Percentiles rank a stretch among this genome's conserved stretches.
Conservation (phyloP, 1,140 invertebrate species). For the Leptinotarsa lineolata region DNA sequence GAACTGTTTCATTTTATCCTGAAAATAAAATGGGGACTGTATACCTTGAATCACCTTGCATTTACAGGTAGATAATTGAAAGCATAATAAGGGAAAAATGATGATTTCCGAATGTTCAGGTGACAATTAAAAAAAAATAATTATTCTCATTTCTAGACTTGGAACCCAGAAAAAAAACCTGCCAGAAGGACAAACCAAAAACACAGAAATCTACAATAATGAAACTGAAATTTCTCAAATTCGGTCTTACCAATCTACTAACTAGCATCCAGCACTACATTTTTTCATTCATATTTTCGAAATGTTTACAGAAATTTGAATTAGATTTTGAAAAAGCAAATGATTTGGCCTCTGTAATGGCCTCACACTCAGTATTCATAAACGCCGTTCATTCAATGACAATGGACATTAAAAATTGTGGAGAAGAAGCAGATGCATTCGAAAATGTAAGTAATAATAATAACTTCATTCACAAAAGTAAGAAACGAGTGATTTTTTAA, state of each 20-base stretch:
- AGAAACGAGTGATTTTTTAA: too few relatives aligned
- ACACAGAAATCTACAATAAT: conserved; percentile 42
- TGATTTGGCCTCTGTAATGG: conserved; percentile 47
- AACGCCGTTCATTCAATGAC: conserved; percentile 34
- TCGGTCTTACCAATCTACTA: conserved; percentile 66
- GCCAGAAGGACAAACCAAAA: conserved; percentile 23
- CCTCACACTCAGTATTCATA: conserved; percentile 47
- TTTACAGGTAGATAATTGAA: conserved; percentile 57
- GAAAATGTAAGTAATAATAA: conserved; percentile 42
- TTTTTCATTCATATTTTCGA: conserved; percentile 63
- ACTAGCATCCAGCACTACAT: conserved; percentile 68
- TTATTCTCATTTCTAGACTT: conserved; percentile 33
- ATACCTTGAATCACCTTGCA: conserved; percentile 63
- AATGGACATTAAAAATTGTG: conserved; percentile 27
- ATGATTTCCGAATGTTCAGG: not conserved
- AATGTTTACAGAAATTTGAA: conserved; percentile 44
- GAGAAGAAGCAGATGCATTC: conserved; percentile 29
- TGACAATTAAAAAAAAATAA: not conserved
- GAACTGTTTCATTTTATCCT: conserved; percentile 66
- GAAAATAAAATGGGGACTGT: conserved; percentile 67
- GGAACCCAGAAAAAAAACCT: conserved; percentile 28
- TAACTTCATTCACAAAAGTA: too few relatives aligned
- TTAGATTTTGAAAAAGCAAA: conserved; percentile 48
- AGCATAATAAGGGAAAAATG: not conserved
- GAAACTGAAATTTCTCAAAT: conserved; percentile 64